Evolutionary conservation across 2,113 vertebrate genomes (phyloP).

Genomic region (Gymnogyps californianus): DNA sequence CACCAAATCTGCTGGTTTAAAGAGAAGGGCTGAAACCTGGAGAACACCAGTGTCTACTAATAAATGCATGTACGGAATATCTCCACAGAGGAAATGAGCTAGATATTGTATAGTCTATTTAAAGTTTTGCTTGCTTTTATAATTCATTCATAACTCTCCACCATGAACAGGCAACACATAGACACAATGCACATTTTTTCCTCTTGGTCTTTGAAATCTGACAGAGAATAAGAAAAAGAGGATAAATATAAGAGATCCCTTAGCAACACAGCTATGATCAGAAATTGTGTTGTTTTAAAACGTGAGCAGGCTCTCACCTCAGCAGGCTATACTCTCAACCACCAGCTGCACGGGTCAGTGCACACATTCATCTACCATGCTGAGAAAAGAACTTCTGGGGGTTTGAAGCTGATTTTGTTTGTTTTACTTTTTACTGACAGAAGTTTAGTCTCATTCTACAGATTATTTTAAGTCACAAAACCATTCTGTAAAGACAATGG

Average conservation of each 20-base stretch:
- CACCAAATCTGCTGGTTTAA: not conserved
- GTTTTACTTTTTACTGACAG: not conserved
- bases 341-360: not conserved
- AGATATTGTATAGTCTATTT: not conserved
- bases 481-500: not conserved
- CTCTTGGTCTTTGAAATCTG: not conserved
- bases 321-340: not conserved
- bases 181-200: not conserved
- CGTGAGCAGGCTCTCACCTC: not conserved
- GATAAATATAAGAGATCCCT: not conserved
- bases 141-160: not conserved
- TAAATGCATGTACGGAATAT: accelerated
- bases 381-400: not conserved
- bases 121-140: not conserved
- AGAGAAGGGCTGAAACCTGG: not conserved
- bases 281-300: constrained; percentile 12
- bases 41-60: not conserved
- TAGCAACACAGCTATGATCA: constrained; percentile 13
- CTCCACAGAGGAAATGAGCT: not conserved
- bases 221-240: not conserved
- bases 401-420: not conserved
- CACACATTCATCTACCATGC: not conserved
- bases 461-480: not conserved
- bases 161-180: not conserved
- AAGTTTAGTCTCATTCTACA: not conserved